A percentile compares a stretch with the other conserved stretches of the same genome.
These are phyloP conservation scores for Cisticola juncidis DNA, from an alignment of 2,113 vertebrate genomes.

Conservation along the genomic window DNA sequence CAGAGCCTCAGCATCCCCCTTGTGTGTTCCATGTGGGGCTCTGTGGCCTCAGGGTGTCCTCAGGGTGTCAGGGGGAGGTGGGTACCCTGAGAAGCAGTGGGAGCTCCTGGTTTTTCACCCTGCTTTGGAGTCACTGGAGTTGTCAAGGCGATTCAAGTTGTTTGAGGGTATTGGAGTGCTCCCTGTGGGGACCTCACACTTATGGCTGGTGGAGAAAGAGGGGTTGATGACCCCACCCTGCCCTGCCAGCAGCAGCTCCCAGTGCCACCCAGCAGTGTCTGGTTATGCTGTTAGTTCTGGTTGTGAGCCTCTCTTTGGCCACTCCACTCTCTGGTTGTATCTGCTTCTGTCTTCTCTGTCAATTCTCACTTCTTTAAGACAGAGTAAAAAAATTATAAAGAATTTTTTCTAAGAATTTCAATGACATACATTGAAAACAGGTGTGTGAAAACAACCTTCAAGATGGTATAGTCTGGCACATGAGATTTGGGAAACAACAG, in stretches of 20 bases:
- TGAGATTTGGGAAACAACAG: background rate
- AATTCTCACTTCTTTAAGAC: background rate
- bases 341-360: background rate
- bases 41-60: background rate
- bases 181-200: background rate
- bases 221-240: background rate
- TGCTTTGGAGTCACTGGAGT: background rate
- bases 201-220: rapidly evolving
- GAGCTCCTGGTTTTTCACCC: background rate
- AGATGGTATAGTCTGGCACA: background rate
- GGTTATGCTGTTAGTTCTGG: background rate
- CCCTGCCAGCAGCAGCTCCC: background rate
- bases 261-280: background rate
- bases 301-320: background rate
- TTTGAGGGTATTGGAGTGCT: background rate
- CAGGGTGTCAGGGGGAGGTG: background rate
- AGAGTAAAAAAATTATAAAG: background rate
- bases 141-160: background rate
- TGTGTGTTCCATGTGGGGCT: rapidly evolving
- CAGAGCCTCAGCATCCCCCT: background rate
- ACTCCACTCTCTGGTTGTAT: background rate
- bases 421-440: background rate
- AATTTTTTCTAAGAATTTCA: background rate
- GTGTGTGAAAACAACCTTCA: background rate
- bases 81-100: background rate